Evolutionary conservation across 2,888 invertebrate species (phyloP).

Genomic region (Tethea ocularis): DNA sequence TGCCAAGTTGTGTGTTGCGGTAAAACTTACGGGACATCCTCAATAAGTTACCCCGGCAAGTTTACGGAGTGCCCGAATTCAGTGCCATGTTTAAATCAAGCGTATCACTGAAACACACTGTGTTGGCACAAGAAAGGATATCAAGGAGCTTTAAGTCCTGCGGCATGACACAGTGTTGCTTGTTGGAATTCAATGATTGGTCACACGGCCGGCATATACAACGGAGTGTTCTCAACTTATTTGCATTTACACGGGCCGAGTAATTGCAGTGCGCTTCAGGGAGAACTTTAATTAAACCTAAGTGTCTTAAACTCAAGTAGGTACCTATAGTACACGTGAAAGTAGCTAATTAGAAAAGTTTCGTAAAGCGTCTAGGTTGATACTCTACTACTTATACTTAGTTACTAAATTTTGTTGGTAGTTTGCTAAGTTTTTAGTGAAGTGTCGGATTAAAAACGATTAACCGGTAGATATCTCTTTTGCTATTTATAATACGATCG

Average conservation of each 20-base stretch:
- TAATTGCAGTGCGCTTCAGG: conserved; percentile 80
- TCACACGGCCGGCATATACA: conserved; percentile 68
- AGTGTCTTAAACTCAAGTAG: conserved; percentile 73
- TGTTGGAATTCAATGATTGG: conserved; percentile 43
- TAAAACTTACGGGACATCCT: conserved; percentile 64
- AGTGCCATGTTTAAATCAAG: conserved; percentile 25
- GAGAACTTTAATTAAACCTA: conserved; percentile 81
- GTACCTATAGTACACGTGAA: conserved; percentile 65
- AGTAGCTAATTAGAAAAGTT: conserved; percentile 76
- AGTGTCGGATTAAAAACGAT: not conserved
- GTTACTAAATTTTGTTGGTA: not conserved
- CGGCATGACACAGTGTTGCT: conserved; percentile 31
- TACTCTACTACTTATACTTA: conserved; percentile 10
- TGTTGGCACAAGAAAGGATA: conserved; percentile 19
- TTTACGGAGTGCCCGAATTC: conserved; percentile 49
- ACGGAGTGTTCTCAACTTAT: conserved; percentile 75
- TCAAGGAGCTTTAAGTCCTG: conserved; percentile 15
- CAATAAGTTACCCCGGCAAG: conserved; percentile 57
- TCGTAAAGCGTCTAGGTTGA: conserved; percentile 53
- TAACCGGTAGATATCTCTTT: not conserved
- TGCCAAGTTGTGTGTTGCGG: conserved; percentile 56
- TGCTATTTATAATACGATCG: not conserved
- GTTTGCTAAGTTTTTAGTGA: not conserved
- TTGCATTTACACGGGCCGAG: conserved; percentile 82
- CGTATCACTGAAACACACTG: conserved; percentile 22